These are phyloP conservation scores for Spilosoma lubricipeda DNA, from an alignment of 2,888 invertebrate species.

Conservation along the genomic window DNA sequence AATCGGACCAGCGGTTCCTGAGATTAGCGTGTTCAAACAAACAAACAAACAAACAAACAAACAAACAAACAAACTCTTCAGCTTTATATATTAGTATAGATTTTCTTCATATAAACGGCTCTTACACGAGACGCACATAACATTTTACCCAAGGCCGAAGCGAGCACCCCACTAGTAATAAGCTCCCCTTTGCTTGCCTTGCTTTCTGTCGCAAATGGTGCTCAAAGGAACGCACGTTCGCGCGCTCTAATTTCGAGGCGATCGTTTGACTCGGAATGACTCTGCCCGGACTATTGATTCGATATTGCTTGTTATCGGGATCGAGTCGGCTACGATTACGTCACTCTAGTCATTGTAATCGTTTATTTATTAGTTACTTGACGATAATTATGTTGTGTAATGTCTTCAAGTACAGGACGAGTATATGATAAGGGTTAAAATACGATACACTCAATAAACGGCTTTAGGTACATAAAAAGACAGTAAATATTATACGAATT, in stretches of 20 bases:
- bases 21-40: too few relatives aligned
- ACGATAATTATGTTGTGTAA: slow-evolving; percentile 14
- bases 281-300: slow-evolving; percentile 55
- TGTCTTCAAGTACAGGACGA: not conserved
- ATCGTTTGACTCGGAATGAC: slow-evolving; percentile 56
- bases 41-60: too few relatives aligned
- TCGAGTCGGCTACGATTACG: slow-evolving; percentile 25
- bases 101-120: slow-evolving; percentile 3
- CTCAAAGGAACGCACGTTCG: slow-evolving; percentile 79
- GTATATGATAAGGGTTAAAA: not conserved
- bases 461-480: not conserved
- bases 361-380: slow-evolving; percentile 16
- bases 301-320: slow-evolving; percentile 52
- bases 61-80: too few relatives aligned
- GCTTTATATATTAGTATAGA: too few relatives aligned
- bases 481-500: slow-evolving; percentile 7
- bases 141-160: slow-evolving; percentile 24
- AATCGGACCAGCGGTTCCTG: too few relatives aligned
- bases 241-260: slow-evolving; percentile 77
- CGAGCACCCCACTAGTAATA: slow-evolving; percentile 50
- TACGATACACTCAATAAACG: not conserved
- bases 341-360: slow-evolving; percentile 35
- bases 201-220: slow-evolving; percentile 71
- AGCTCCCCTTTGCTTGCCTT: slow-evolving; percentile 73
- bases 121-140: slow-evolving; percentile 2